Conservation (phyloP, 1,140 invertebrate species). For the Chironomus striatipennis region DNA sequence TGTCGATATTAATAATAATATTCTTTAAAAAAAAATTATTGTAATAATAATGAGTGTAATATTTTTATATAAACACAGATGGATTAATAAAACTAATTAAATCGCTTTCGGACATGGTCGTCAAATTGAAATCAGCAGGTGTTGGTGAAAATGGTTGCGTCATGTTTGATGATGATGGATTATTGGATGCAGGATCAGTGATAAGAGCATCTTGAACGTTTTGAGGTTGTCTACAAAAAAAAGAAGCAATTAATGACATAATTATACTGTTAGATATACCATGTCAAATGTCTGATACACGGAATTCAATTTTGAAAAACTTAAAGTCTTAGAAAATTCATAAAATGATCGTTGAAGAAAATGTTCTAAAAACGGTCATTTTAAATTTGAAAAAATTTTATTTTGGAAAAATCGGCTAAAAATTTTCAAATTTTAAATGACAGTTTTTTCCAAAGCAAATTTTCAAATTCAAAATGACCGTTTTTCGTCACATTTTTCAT, state of each 20-base stretch:
- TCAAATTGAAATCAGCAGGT: background rate
- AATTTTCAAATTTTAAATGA: no score
- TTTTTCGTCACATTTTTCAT: no score
- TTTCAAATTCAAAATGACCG: no score
- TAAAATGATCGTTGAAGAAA: no score
- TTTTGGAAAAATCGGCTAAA: background rate
- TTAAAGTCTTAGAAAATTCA: no score
- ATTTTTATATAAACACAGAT: constrained; percentile 5
- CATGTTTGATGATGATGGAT: background rate
- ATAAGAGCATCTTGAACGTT: background rate
- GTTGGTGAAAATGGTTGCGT: background rate
- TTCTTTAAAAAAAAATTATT: background rate
- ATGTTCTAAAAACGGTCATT: no score
- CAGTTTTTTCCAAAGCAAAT: no score
- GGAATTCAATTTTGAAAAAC: no score
- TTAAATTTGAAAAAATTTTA: background rate
- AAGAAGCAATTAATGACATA: background rate
- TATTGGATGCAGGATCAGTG: background rate
- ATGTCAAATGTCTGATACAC: no score
- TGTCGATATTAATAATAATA: no score
- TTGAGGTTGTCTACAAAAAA: background rate
- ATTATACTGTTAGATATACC: no score
- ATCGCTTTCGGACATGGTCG: constrained; percentile 5
- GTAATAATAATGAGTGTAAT: background rate
- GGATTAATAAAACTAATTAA: constrained; percentile 6